phyloP scores from a whole-genome alignment of 2,113 vertebrate species.

The Phasianus colchicus region DNA sequence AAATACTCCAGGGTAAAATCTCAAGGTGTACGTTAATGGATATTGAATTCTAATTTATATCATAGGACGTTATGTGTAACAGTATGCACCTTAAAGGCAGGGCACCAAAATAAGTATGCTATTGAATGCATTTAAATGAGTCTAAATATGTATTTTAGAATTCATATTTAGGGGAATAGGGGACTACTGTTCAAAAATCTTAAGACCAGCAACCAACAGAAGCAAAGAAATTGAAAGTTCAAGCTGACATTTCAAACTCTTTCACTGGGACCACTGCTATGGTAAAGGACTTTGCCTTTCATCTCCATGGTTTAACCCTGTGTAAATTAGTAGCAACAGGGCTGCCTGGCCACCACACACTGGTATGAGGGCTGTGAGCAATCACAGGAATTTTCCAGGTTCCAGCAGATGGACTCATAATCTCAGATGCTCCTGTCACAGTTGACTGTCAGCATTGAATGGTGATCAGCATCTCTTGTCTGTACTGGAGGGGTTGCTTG shows the following conservation, averaged over 20 bases:
- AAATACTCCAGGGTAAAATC: background rate
- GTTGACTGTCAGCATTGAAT: accelerated
- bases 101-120: constrained; percentile 10
- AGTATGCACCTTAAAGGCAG: constrained; percentile 7
- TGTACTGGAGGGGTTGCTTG: background rate
- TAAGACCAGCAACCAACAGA: background rate
- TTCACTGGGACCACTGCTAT: background rate
- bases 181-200: background rate
- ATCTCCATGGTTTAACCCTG: background rate
- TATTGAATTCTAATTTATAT: constrained; percentile 55
- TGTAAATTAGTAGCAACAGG: accelerated
- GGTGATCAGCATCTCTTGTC: background rate
- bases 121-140: constrained; percentile 61
- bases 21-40: background rate
- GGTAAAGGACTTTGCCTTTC: background rate
- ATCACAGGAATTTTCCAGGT: background rate
- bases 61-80: constrained; percentile 9
- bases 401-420: accelerated
- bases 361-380: accelerated
- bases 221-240: background rate
- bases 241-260: background rate
- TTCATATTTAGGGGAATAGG: no score
- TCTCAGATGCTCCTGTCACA: background rate
- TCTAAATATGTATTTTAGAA: constrained; percentile 46
- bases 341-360: background rate